Conservation (phyloP, 2,797 vertebrate species). For the Enteromius thamalakanensis region DNA sequence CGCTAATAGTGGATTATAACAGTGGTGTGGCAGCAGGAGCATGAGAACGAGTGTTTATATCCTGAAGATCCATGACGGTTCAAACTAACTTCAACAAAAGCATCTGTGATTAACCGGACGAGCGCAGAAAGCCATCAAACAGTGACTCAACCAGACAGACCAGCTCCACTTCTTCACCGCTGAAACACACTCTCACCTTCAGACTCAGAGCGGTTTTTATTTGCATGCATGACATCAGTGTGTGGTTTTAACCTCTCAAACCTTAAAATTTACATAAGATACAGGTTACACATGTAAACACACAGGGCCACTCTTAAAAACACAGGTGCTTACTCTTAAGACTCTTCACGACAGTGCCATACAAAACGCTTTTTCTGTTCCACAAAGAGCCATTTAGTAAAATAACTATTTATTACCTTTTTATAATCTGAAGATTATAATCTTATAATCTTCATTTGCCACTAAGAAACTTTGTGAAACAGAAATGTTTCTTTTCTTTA, state of each 20-base stretch:
- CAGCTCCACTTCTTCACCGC: neutral
- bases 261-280: conserved; percentile 3
- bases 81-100: neutral
- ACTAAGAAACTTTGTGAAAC: too few species aligned
- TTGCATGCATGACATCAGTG: conserved; percentile 6
- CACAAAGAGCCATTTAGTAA: too few species aligned
- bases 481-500: too few species aligned
- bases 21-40: neutral
- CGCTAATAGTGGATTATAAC: neutral
- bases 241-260: neutral
- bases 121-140: neutral
- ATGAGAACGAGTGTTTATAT: neutral
- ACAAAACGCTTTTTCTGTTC: too few species aligned
- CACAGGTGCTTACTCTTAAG: too few species aligned
- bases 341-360: too few species aligned
- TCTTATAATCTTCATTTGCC: too few species aligned
- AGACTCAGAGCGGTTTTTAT: neutral
- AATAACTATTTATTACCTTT: too few species aligned
- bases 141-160: conserved; percentile 20
- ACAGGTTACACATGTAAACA: neutral
- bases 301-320: neutral
- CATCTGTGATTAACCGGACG: neutral
- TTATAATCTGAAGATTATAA: too few species aligned
- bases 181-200: neutral
- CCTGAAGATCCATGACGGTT: neutral